Evolutionary conservation across 2,888 invertebrate genomes (phyloP).

Genomic region (Microplitis manilae): DNA sequence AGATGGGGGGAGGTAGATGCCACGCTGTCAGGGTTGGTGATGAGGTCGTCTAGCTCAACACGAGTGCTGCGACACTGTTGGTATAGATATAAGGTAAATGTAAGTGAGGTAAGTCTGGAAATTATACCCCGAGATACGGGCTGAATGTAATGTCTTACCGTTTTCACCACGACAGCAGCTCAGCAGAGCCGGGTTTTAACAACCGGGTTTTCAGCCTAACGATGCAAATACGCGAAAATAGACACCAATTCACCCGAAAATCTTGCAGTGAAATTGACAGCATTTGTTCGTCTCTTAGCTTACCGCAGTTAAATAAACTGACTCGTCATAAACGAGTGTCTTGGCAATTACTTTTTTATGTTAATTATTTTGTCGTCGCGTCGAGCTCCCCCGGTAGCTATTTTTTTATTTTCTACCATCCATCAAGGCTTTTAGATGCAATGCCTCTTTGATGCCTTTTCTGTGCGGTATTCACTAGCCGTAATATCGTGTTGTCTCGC

Average conservation of each 20-base stretch:
- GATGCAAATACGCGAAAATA: conserved; percentile 60
- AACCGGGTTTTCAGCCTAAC: conserved; percentile 66
- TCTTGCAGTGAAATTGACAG: conserved; percentile 22
- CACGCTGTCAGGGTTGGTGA: conserved; percentile 2
- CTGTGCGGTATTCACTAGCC: not conserved
- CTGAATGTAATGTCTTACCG: conserved; percentile 56
- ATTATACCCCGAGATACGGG: conserved; percentile 61
- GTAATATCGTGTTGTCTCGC: conserved; percentile 41
- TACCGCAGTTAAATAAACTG: conserved; percentile 3
- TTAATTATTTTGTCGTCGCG: too few species aligned
- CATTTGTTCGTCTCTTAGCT: conserved; percentile 12
- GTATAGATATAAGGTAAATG: conserved; percentile 15
- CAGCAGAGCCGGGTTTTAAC: conserved; percentile 59
- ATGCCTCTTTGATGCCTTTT: conserved; percentile 31
- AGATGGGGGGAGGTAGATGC: not conserved
- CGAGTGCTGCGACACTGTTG: not conserved
- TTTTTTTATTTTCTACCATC: not conserved
- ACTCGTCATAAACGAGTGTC: not conserved
- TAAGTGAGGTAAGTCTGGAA: conserved; percentile 51
- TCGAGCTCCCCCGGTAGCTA: not conserved
- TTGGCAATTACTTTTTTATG: too few species aligned
- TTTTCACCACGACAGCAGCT: conserved; percentile 56
- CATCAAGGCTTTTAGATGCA: conserved; percentile 39
- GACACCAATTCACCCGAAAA: conserved; percentile 43
- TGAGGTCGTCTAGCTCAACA: conserved; percentile 40